phyloP scores from a whole-genome alignment of 2,113 vertebrate genomes.

The Balaeniceps rex region DNA sequence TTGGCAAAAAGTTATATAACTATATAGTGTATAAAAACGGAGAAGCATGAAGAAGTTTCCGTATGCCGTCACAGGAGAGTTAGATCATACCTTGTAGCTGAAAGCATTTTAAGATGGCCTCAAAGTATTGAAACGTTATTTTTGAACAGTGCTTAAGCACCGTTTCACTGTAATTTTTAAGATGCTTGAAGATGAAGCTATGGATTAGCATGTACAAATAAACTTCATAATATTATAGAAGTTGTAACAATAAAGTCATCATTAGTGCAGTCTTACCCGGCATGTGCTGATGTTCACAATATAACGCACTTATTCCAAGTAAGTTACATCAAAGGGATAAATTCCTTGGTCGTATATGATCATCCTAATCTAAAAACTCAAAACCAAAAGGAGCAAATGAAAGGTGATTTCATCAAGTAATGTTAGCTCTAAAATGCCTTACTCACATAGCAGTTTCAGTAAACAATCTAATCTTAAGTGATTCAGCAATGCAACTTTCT shows the following conservation, averaged over 20 bases:
- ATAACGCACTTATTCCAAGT: not conserved
- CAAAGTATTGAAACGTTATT: not conserved
- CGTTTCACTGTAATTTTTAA: not conserved
- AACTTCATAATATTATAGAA: not conserved
- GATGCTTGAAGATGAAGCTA: not conserved
- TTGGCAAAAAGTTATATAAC: not conserved
- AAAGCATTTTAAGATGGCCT: not conserved
- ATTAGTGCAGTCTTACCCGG: not conserved
- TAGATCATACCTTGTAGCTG: not conserved
- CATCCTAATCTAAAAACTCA: not conserved
- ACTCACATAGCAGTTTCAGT: not conserved
- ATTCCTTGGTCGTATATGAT: not conserved
- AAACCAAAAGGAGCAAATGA: not conserved
- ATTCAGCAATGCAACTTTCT: not conserved
- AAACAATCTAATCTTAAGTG: not conserved
- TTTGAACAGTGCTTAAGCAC: not conserved
- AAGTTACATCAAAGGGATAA: not conserved
- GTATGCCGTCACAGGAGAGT: not conserved
- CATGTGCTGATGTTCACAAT: accelerated
- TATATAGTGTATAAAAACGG: not conserved
- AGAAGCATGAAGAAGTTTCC: not conserved
- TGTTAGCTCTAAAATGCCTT: not conserved
- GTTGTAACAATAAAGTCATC: not conserved
- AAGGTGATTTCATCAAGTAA: not conserved
- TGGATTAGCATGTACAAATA: not conserved